Conservation (phyloP, 2,113 vertebrate genomes). For the Callithrix jacchus region DNA sequence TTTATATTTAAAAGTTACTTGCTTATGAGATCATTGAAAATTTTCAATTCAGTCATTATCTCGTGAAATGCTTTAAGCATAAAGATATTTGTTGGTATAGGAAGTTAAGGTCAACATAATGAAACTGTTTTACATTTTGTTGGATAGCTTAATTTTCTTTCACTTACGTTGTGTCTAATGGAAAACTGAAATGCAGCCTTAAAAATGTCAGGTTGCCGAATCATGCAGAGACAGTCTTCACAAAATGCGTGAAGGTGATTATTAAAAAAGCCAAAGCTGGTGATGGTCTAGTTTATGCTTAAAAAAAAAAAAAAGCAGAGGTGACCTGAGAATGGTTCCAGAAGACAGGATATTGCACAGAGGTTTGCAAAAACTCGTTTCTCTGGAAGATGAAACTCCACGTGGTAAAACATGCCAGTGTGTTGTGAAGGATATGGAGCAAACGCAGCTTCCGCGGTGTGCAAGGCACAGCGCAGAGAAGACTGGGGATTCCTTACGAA, state of each 20-base stretch:
- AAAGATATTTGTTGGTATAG: background rate
- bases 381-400: background rate
- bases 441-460: rapidly evolving
- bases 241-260: background rate
- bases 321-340: background rate
- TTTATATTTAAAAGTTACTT: background rate
- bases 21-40: background rate
- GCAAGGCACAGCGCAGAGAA: rapidly evolving
- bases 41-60: background rate
- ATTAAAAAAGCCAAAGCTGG: background rate
- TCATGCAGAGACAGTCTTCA: background rate
- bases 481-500: background rate
- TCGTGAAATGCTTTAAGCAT: background rate
- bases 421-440: background rate
- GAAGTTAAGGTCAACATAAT: background rate
- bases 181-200: background rate
- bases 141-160: background rate
- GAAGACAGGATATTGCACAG: background rate
- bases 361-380: background rate
- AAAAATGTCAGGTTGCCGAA: background rate
- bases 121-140: background rate
- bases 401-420: background rate
- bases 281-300: background rate
- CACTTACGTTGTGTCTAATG: background rate
- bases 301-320: background rate